Conservation (phyloP, 1,140 invertebrate genomes). For the Anadara kagoshimensis region DNA sequence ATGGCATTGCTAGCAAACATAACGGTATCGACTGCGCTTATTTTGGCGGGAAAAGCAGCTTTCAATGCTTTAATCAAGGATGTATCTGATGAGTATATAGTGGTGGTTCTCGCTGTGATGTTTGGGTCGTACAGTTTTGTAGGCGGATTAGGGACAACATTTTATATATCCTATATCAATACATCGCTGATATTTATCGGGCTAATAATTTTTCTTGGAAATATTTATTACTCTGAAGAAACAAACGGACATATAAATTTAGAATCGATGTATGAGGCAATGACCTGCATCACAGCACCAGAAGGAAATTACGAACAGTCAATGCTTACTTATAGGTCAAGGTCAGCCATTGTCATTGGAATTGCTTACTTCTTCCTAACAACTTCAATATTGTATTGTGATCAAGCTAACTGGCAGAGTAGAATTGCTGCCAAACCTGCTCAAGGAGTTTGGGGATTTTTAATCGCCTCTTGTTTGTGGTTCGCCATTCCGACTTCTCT, state of each 20-base stretch:
- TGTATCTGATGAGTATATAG: not conserved
- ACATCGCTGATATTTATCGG: not conserved
- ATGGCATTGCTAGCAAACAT: conserved; percentile 6
- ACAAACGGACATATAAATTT: not conserved
- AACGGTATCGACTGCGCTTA: not conserved
- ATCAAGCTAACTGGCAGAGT: conserved; percentile 71
- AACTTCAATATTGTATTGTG: conserved; percentile 71
- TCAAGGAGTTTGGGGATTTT: conserved; percentile 68
- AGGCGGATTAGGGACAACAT: conserved; percentile 7
- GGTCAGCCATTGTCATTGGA: conserved; percentile 58
- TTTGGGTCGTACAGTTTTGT: conserved; percentile 10
- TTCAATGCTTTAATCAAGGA: conserved; percentile 4
- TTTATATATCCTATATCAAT: conserved; percentile 16
- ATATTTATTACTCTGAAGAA: not conserved
- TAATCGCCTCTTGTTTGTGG: conserved; percentile 69
- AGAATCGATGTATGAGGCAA: conserved; percentile 2
- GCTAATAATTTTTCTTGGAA: not conserved
- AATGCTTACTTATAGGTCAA: conserved; percentile 45
- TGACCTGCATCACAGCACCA: not conserved
- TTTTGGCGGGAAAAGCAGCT: conserved; percentile 2
- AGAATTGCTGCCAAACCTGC: conserved; percentile 66
- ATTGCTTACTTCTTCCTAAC: conserved; percentile 55
- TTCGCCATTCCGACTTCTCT: conserved; percentile 69
- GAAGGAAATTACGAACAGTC: conserved; percentile 64
- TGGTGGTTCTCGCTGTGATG: not conserved